Evolutionary conservation across 2,888 invertebrate genomes (phyloP), one percentile per base, ranked within the genome.

Genomic region (Hyles lineata): DNA sequence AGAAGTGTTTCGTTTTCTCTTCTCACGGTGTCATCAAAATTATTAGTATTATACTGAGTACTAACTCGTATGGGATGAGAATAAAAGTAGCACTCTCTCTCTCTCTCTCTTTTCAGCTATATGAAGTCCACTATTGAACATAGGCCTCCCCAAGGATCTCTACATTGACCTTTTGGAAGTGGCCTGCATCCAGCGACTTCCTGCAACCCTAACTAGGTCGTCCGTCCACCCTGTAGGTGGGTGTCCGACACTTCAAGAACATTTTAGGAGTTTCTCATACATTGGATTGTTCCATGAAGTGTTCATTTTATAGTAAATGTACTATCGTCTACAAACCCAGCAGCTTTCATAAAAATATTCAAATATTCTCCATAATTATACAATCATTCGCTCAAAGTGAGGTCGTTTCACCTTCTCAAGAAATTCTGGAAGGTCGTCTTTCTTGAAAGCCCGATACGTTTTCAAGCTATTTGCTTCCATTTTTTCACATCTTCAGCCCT

Each of bases 401-500:
- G 55, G 55, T n/a, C 55, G 55, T 43, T 50, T 35, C 23, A 32
- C 23, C 23, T n/a, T 7, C 23, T 43, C 23, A 67, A 67, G 43
- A 67, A 43, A 23, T 67, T 67, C 43, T 25, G 43, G 67, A 67
- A 67, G 67, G 67, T 23, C 67, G 23, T 67, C 23, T 15, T 23
- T 67, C 21, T 67, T 23, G 23, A 67, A 67, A 50, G 21, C 17
- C 23, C 23, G 67, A 67, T 67, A 67, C 23, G 32, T 62, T 62
- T 29, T 50, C 15, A 50, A 50, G 67, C 67, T 67, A 43, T 67
- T 67, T 50, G 67, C 67, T 50, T 50, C 43, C 21, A 21, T 50
- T 43, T 50, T 67, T 63, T 67, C 67, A 43, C 43, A 35, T 67
- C 67, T 67, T 63, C 43, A 67, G 23, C 50, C 15, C 67, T 67